phyloP scores from a whole-genome alignment of 2,113 vertebrate genomes.

The Athene noctua region DNA sequence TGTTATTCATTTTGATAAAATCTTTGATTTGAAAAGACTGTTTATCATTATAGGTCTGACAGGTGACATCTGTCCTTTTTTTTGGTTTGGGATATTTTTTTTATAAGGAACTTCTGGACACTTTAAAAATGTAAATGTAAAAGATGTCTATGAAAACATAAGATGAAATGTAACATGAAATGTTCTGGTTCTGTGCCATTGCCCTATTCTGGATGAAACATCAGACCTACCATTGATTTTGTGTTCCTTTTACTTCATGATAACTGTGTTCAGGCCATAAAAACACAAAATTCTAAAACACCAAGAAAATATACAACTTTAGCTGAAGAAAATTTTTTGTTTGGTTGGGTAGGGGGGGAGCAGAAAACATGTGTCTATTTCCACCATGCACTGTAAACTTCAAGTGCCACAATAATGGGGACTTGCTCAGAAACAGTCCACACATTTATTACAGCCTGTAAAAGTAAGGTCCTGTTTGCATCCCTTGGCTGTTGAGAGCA shows the following conservation, averaged over 20 bases:
- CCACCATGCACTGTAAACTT: neutral
- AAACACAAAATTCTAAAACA: neutral
- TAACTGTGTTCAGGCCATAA: neutral
- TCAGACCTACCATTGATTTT: neutral
- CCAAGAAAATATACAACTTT: neutral
- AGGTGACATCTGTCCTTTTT: neutral
- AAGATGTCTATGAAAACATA: neutral
- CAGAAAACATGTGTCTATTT: neutral
- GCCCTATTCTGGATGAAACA: neutral
- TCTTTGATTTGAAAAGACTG: neutral
- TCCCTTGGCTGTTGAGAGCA: neutral
- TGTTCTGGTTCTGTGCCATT: neutral
- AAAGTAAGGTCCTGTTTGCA: neutral
- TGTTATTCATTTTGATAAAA: neutral
- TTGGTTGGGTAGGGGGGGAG: neutral
- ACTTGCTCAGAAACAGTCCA: neutral
- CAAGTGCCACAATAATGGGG: neutral
- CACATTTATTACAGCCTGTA: neutral
- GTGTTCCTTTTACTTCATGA: neutral
- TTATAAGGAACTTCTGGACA: fast-evolving
- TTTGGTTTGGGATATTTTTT: neutral
- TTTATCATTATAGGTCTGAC: neutral
- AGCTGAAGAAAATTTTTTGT: neutral
- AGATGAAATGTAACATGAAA: neutral
- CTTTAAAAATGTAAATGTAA: neutral